Conservation (phyloP, 2,113 vertebrate species). For the Planiliza haematocheilus region DNA sequence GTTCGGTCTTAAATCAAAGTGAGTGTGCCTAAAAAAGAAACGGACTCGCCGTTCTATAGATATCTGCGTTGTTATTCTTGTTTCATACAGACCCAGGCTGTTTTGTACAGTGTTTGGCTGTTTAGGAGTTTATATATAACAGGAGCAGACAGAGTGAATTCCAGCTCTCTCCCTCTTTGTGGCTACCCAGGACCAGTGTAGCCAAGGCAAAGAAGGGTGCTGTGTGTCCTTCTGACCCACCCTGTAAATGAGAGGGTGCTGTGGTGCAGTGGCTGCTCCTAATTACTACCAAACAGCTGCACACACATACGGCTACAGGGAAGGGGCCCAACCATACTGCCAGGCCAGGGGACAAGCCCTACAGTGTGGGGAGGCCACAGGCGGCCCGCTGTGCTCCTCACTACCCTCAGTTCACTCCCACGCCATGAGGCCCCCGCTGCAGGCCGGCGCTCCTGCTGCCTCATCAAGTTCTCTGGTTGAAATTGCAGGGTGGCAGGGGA, state of each 20-base stretch:
- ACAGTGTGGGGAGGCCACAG: slow-evolving; percentile 73
- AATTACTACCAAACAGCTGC: slow-evolving; percentile 84
- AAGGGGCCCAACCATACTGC: slow-evolving; percentile 59
- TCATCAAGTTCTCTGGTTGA: slow-evolving; percentile 79
- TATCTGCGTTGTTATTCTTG: slow-evolving; percentile 60
- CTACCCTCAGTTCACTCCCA: slow-evolving; percentile 72
- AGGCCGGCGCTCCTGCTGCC: slow-evolving; percentile 76
- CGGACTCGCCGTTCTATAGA: slow-evolving; percentile 43
- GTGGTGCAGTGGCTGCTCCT: slow-evolving; percentile 77
- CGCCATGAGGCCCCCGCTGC: slow-evolving; percentile 62
- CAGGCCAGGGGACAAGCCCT: slow-evolving; percentile 72
- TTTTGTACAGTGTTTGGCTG: slow-evolving; percentile 68
- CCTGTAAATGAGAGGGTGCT: slow-evolving; percentile 86
- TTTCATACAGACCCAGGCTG: slow-evolving; percentile 59
- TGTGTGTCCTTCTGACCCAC: slow-evolving; percentile 81
- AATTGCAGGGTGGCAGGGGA: slow-evolving; percentile 83
- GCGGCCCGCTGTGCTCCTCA: slow-evolving; percentile 61
- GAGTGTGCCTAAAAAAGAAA: slow-evolving; percentile 31
- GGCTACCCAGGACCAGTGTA: slow-evolving; percentile 69
- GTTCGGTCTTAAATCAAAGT: slow-evolving; percentile 49
- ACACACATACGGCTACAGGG: slow-evolving; percentile 69
- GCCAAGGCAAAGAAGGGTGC: slow-evolving; percentile 72
- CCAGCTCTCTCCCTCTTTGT: slow-evolving; percentile 72
- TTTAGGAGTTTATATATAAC: slow-evolving; percentile 82
- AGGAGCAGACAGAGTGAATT: slow-evolving; percentile 76